These are phyloP conservation scores for Thysanoteuthis rhombus DNA, from an alignment of 2,888 invertebrate genomes.

Conservation along the genomic window DNA sequence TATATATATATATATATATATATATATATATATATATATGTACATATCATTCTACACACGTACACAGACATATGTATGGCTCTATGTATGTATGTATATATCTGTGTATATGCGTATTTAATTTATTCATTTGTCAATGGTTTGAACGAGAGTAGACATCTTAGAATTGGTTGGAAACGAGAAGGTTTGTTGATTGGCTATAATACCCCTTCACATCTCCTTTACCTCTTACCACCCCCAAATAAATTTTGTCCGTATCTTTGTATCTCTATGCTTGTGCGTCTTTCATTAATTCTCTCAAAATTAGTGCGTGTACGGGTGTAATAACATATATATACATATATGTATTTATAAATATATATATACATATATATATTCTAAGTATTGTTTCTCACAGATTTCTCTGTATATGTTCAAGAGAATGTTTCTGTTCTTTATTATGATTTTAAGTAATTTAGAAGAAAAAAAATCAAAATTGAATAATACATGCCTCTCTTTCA, in stretches of 20 bases:
- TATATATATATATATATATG: background rate
- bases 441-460: too few relatives aligned
- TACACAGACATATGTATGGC: background rate
- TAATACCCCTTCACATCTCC: background rate
- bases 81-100: background rate
- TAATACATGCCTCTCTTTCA: too few relatives aligned
- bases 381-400: too few relatives aligned
- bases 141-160: background rate
- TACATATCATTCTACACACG: too few relatives aligned
- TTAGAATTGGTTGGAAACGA: background rate
- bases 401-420: too few relatives aligned
- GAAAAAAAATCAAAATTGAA: too few relatives aligned
- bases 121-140: background rate
- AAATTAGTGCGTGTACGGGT: background rate
- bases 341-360: background rate
- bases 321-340: background rate
- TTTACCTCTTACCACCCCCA: background rate
- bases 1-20: background rate
- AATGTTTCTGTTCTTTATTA: too few relatives aligned
- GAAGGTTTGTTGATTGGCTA: background rate
- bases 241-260: background rate
- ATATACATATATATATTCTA: background rate
- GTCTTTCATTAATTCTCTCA: background rate
- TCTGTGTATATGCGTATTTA: background rate
- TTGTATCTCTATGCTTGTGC: background rate